These are phyloP conservation scores for Hippolais icterina DNA, from an alignment of 2,113 vertebrate genomes.

Conservation along the genomic window DNA sequence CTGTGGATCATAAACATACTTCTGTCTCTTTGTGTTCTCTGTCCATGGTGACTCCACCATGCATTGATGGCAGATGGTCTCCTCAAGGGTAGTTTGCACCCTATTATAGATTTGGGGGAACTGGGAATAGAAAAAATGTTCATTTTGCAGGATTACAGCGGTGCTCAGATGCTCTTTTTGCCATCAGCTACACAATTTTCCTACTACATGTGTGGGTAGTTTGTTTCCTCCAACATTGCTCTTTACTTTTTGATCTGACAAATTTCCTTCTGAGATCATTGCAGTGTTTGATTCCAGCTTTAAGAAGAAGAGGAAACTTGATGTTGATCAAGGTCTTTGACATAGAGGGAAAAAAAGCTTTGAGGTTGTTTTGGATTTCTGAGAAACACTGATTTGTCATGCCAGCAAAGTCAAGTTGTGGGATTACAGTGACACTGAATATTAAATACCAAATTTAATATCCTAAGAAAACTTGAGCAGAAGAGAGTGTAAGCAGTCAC, in stretches of 20 bases:
- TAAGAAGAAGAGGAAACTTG: background rate
- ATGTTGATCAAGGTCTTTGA: background rate
- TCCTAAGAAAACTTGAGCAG: background rate
- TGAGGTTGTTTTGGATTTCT: background rate
- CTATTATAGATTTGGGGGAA: background rate
- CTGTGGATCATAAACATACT: background rate
- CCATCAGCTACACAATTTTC: background rate
- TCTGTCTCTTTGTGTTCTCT: background rate
- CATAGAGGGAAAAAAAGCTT: background rate
- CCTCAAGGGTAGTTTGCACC: background rate
- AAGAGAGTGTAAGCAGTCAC: background rate
- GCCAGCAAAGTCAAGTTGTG: background rate
- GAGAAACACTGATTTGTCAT: background rate
- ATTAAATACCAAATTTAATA: background rate
- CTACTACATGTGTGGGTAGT: background rate
- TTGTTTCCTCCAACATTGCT: background rate
- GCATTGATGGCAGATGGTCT: background rate
- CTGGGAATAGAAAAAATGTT: background rate
- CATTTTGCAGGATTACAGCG: background rate
- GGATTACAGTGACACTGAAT: background rate
- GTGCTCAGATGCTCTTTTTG: background rate
- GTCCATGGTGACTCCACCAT: background rate
- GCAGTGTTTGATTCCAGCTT: background rate
- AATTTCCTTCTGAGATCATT: background rate
- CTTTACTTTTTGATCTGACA: background rate